Conservation (phyloP, 2,113 vertebrate genomes). For the Piaya cayana region DNA sequence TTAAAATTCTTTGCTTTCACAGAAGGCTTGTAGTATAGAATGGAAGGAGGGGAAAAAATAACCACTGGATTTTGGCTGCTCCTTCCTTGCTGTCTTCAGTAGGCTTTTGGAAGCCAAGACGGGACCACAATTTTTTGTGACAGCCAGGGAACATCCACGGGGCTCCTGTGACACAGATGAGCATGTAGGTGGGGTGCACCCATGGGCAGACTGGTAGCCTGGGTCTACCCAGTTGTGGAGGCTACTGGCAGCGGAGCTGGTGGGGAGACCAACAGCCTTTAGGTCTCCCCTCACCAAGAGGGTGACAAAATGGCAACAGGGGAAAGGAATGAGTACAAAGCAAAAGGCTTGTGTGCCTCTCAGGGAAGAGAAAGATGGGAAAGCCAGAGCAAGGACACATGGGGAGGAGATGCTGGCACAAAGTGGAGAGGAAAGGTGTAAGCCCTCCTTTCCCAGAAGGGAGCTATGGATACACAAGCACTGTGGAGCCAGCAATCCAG, state of each 20-base stretch:
- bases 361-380: not conserved
- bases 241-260: fast-evolving
- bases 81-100: not conserved
- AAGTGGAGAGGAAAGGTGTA: not conserved
- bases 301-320: not conserved
- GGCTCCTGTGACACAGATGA: not conserved
- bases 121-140: not conserved
- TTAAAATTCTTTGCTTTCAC: not conserved
- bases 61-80: not conserved
- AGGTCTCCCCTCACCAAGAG: not conserved
- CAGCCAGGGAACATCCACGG: fast-evolving
- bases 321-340: not conserved
- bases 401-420: fast-evolving
- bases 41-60: not conserved
- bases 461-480: not conserved
- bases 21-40: not conserved
- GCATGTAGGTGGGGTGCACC: not conserved
- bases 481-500: not conserved
- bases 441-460: not conserved
- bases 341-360: not conserved
- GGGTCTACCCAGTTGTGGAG: not conserved
- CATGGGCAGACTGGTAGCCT: not conserved
- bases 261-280: fast-evolving
- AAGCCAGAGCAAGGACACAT: not conserved
- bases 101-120: not conserved